Evolutionary conservation across 2,797 vertebrate species (phyloP), one percentile per base, ranked within the genome.

Genomic region (Poecilia wingei): DNA sequence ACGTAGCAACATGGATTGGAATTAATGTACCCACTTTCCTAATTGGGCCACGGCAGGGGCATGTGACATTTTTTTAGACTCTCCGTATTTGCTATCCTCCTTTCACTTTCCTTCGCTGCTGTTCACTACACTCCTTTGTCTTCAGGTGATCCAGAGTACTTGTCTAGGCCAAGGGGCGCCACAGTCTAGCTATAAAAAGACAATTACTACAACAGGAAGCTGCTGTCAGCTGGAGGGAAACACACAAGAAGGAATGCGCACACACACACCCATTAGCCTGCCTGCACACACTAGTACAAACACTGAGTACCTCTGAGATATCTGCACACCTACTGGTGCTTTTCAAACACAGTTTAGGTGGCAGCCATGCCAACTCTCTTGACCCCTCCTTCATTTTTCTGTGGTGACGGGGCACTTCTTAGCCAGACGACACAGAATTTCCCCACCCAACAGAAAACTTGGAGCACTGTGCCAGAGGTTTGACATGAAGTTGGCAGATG

Each of bases 151-250:
- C 81, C 75, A 25, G 79, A 78, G 80, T 70, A 68, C 78, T 49
- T 45, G 70, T 72, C 41, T 87, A 79, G 84, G 84, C 80, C 57
- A 79, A 84, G 75, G 78, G 87, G 84, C 79, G 66, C 80, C 83
- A 87, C 73, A n/a, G 82, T 78, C 73, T 81, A 41, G 84, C 85
- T 90, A 91, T 88, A 87, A 90, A 91, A 92, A 92, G 82, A 91
- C 83, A 88, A 89, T 90, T 86, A 88, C 80, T 91, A 82, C 81
- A 90, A 91, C 85, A 89, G 93, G 94, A 94, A 93, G 80, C 80
- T 80, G 78, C 80, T 84, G 89, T 92, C 89, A 90, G 84, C 89
- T 88, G 82, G 79, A 89, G 76, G 84, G 73, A 84, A 69, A 84
- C 78, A 82, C 79, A 86, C 39, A 86, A 83, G 43, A 45, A 79